These are phyloP conservation scores for Gallinago paraguaiae DNA, from an alignment of 2,113 vertebrate genomes.

Conservation along the genomic window DNA sequence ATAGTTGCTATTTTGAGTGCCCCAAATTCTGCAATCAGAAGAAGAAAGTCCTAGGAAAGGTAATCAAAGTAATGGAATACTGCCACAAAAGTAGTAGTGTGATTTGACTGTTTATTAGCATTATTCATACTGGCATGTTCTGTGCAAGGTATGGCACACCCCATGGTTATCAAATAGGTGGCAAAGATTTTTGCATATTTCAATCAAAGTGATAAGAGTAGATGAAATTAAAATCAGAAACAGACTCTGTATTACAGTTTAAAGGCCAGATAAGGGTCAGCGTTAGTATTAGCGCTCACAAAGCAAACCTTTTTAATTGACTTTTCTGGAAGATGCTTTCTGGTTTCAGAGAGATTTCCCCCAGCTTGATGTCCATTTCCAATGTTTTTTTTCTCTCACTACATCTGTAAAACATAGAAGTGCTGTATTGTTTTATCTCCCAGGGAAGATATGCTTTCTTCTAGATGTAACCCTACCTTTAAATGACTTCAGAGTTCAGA, in stretches of 20 bases:
- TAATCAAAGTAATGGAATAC: neutral
- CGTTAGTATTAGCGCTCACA: neutral
- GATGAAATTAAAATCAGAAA: conserved; percentile 44
- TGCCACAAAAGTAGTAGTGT: neutral
- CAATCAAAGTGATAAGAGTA: conserved; percentile 6
- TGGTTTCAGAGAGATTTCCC: neutral
- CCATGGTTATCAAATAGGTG: neutral
- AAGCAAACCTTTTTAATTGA: conserved; percentile 17
- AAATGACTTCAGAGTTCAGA: conserved; percentile 64
- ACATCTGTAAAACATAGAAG: conserved; percentile 69
- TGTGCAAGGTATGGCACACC: neutral
- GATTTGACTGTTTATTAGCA: neutral
- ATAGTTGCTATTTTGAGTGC: neutral
- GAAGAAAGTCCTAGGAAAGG: neutral
- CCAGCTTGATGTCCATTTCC: conserved; percentile 16
- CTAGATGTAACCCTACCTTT: conserved; percentile 62
- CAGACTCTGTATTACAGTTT: neutral
- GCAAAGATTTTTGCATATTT: neutral
- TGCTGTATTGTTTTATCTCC: conserved; percentile 68
- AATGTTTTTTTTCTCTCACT: neutral
- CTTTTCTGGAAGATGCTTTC: conserved; percentile 42
- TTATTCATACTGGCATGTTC: neutral
- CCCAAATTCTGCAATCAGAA: neutral
- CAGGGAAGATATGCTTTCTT: conserved; percentile 63
- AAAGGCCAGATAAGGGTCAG: neutral